Base-by-base conservation (phyloP, 2,113 vertebrate species). In the Oriolus oriolus region DNA sequence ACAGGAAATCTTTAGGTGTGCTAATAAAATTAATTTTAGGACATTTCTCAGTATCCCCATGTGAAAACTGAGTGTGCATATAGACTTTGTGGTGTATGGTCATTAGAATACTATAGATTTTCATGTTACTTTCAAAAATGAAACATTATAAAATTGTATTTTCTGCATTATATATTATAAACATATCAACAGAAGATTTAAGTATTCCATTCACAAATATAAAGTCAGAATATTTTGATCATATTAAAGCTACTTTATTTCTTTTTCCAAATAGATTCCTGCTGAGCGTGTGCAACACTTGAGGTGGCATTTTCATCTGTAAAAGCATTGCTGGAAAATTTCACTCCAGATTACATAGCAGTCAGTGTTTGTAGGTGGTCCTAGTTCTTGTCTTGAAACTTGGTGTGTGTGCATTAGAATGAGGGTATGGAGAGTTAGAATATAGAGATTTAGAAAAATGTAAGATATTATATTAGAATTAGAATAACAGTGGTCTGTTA, bases 11-110 rank as follows among this genome's bases (percentile, higher is more conserved):
- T 65, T 68, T 45, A 57, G 13, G 10, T 8, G 16, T 87, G 66
- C 59, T 84, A 90, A 93, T 94, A 97, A 94, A 85, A 82, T 95
- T 96, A 91, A 96, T 90, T 61, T 96, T 94, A 84, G 87, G 88
- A 90, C 20, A 52, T 95, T 93, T 95, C 89, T 50, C 76, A 66
- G 35, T 89, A 80, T 90, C 87, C 57, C 71, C 71, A 82, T 82
- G 90, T 96, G 75, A 52, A 92, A 93, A 86, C 53, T 95, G 94
- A 94, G 88, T 89, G 76, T 87, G 33, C 64, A 37, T 84, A 52
- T 22, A 89, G 68, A 37, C 78, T 93, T 84, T 44, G 0, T 91
- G 59, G 57, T 35, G 52, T 87, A 31, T 74, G 64, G 56, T 88
- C 76, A 93, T 81, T 92, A 73, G 84, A 91, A 90, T 89, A 87